Evolutionary conservation across 1,140 invertebrate species (phyloP).

Genomic region (Pogonomyrmex barbatus): DNA sequence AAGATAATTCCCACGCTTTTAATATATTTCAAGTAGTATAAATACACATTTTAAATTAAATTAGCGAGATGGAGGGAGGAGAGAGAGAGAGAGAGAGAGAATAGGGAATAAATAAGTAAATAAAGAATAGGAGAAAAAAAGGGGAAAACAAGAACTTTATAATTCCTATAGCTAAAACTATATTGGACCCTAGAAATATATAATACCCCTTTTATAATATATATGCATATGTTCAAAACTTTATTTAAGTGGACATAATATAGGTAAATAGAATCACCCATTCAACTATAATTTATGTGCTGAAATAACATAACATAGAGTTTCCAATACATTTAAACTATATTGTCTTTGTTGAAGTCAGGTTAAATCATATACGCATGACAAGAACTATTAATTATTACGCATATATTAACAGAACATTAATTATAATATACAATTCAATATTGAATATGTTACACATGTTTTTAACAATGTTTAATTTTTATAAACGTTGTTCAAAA

Average conservation of each 20-base stretch:
- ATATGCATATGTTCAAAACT: neutral
- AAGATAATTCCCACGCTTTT: neutral
- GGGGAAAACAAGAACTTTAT: neutral
- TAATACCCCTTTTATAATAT: neutral
- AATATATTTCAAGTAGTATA: neutral
- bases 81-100: neutral
- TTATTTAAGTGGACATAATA: slow-evolving; percentile 17
- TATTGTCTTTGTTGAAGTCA: slow-evolving; percentile 24
- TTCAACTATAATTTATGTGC: neutral
- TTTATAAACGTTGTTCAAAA: neutral
- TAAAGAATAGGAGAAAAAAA: neutral
- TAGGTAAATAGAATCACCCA: neutral
- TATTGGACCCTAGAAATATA: neutral
- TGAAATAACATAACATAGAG: slow-evolving; percentile 27
- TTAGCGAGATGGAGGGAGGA: neutral
- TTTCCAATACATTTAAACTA: neutral
- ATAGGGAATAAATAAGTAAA: neutral
- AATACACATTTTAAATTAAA: neutral
- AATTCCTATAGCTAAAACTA: neutral
- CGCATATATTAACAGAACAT: neutral
- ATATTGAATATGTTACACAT: neutral
- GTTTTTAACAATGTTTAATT: neutral
- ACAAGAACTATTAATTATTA: slow-evolving; percentile 34
- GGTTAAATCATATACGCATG: neutral
- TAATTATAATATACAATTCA: neutral